Evolutionary conservation across 2,113 vertebrate species (phyloP).

Genomic region (Otus sunia): DNA sequence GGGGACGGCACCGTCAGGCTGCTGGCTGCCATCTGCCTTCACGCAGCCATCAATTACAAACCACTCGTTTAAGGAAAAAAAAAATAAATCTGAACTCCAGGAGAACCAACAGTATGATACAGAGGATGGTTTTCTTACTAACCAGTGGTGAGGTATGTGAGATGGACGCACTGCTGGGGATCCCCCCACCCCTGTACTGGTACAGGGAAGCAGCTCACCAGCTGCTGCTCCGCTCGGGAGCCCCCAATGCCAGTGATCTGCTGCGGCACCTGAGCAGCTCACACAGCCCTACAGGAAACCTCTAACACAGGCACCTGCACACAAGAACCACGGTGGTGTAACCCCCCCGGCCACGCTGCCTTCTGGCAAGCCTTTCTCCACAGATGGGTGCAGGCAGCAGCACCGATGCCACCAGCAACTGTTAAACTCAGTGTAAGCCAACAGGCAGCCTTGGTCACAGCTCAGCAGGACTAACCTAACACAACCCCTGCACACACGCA

Average conservation of each 20-base stretch:
- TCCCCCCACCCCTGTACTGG: background rate
- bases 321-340: background rate
- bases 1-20: background rate
- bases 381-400: background rate
- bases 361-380: background rate
- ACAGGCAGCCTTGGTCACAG: background rate
- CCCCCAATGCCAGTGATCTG: background rate
- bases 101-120: background rate
- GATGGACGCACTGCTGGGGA: background rate
- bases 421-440: background rate
- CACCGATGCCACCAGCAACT: background rate
- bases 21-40: background rate
- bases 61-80: background rate
- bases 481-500: background rate
- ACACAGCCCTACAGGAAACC: background rate
- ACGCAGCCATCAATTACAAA: background rate
- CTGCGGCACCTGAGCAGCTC: background rate
- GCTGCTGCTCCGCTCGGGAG: background rate
- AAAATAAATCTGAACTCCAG: background rate
- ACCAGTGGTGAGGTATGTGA: background rate
- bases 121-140: background rate
- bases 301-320: background rate
- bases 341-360: background rate
- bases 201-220: background rate
- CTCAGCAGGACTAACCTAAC: background rate